phyloP scores from a whole-genome alignment of 1,140 invertebrate genomes.

The Solenopsis invicta region DNA sequence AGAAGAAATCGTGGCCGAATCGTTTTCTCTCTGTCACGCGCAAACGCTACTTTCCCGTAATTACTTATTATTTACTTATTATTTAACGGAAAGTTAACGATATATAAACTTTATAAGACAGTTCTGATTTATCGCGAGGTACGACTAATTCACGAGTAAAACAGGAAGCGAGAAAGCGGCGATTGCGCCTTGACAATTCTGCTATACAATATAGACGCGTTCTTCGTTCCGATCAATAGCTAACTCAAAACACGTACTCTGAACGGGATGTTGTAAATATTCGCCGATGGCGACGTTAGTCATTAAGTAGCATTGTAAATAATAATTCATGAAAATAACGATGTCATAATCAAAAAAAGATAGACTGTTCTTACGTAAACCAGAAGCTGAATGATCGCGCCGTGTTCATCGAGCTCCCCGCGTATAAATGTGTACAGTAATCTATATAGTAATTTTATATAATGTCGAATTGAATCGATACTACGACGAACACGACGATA shows the following conservation, averaged over 20 bases:
- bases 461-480: not conserved
- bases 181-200: conserved; percentile 46
- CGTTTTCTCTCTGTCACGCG: conserved; percentile 9
- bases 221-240: conserved; percentile 52
- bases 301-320: conserved; percentile 72
- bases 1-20: not conserved
- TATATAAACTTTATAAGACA: conserved; percentile 56
- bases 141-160: not conserved
- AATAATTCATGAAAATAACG: conserved; percentile 50
- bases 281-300: conserved; percentile 23
- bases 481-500: conserved; percentile 36
- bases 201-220: conserved; percentile 52
- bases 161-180: conserved; percentile 36
- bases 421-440: conserved; percentile 63
- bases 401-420: conserved; percentile 24
- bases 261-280: conserved; percentile 68
- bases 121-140: not conserved
- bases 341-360: conserved; percentile 73
- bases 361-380: conserved; percentile 64
- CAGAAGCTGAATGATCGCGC: conserved; percentile 32
- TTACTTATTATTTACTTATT: conserved; percentile 38
- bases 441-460: conserved; percentile 33
- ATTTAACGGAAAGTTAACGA: not conserved
- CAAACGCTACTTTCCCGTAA: conserved; percentile 47
- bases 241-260: conserved; percentile 44